Evolutionary conservation across 2,888 invertebrate species (phyloP).

Genomic region (Rhamphomyia laevipes): DNA sequence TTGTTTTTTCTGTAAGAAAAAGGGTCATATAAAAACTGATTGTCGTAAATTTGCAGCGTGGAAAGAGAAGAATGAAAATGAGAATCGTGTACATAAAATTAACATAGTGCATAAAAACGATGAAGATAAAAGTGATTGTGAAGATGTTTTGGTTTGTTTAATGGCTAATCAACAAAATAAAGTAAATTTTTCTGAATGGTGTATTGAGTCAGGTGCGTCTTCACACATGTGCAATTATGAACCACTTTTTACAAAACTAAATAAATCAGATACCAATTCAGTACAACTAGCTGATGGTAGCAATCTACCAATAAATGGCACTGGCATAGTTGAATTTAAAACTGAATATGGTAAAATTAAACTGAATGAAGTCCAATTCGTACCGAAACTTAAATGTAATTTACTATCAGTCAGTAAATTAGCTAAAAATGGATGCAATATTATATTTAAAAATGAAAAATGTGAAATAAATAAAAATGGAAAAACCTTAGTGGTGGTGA

Average conservation of each 20-base stretch:
- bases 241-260: conserved; percentile 9
- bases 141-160: neutral
- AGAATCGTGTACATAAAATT: neutral
- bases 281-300: conserved; percentile 13
- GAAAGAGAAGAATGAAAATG: conserved; percentile 6
- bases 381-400: conserved; percentile 12
- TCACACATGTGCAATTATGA: conserved; percentile 13
- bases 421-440: conserved; percentile 6
- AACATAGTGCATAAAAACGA: neutral
- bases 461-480: conserved; percentile 6
- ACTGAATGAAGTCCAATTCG: conserved; percentile 13
- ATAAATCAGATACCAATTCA: conserved; percentile 10
- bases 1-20: conserved; percentile 10
- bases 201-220: conserved; percentile 16
- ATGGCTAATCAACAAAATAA: neutral
- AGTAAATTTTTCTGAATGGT: conserved; percentile 7
- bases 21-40: conserved; percentile 10
- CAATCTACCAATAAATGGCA: conserved; percentile 10
- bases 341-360: neutral
- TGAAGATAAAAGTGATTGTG: neutral
- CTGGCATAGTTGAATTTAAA: conserved; percentile 6
- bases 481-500: neutral
- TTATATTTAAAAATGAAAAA: conserved; percentile 7
- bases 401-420: conserved; percentile 10
- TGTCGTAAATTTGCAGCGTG: conserved; percentile 12